These are phyloP conservation scores for Dexiosoma caninum DNA, from an alignment of 2,888 invertebrate species.

Conservation along the genomic window DNA sequence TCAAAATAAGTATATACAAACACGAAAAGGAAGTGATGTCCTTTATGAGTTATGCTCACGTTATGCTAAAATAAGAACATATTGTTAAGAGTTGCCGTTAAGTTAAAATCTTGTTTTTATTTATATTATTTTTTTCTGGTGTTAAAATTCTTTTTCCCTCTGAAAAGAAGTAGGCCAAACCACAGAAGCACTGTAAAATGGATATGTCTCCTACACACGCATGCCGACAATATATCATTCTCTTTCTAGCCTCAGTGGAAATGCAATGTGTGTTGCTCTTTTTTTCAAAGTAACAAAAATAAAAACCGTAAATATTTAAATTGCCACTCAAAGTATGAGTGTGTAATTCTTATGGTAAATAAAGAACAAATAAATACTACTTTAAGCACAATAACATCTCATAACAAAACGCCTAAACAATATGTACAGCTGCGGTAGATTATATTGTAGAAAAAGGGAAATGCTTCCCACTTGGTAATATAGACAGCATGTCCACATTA, in stretches of 20 bases:
- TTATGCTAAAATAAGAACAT: not conserved
- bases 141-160: not conserved
- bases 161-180: constrained; percentile 2
- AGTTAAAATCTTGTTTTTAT: not conserved
- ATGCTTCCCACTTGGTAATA: too few relatives aligned
- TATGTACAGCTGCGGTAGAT: too few relatives aligned
- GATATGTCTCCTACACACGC: not conserved
- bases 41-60: not conserved
- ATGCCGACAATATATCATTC: not conserved
- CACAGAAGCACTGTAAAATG: constrained; percentile 11
- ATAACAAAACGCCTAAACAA: constrained; percentile 18
- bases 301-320: not conserved
- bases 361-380: not conserved
- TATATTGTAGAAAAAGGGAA: too few relatives aligned
- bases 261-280: not conserved
- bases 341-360: constrained; percentile 1
- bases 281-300: not conserved
- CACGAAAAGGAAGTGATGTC: too few relatives aligned
- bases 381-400: constrained; percentile 14
- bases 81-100: not conserved
- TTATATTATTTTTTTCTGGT: not conserved
- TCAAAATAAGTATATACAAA: too few relatives aligned
- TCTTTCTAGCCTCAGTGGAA: not conserved
- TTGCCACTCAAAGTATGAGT: constrained; percentile 1
- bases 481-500: too few relatives aligned